A percentile compares a stretch with the other conserved stretches of the same genome.
These are phyloP conservation scores for Acronicta psi DNA, from an alignment of 2,888 invertebrate genomes.

Conservation along the genomic window DNA sequence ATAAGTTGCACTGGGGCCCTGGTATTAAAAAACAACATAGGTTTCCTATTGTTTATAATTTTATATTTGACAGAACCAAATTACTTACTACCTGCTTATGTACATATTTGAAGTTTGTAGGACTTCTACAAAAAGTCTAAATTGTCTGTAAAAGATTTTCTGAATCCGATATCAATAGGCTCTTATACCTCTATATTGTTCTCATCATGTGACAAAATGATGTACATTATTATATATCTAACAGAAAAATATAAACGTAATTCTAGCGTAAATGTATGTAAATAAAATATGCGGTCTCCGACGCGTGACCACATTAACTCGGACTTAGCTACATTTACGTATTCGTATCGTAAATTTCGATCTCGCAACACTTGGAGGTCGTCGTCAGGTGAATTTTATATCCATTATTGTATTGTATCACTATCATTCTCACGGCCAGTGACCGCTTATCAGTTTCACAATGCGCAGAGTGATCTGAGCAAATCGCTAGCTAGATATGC, in stretches of 20 bases:
- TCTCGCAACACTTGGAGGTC: slow-evolving; percentile 27
- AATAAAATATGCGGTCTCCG: slow-evolving; percentile 2
- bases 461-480: not conserved
- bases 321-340: slow-evolving; percentile 15
- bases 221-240: not conserved
- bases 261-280: not conserved
- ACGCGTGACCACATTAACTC: slow-evolving; percentile 24
- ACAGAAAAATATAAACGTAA: not conserved
- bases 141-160: too few relatives aligned
- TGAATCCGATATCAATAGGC: not conserved
- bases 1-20: too few relatives aligned
- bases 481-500: not conserved
- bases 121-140: too few relatives aligned
- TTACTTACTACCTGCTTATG: too few relatives aligned
- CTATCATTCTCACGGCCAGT: slow-evolving; percentile 39
- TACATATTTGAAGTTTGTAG: too few relatives aligned
- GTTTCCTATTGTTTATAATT: too few relatives aligned
- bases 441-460: slow-evolving; percentile 39
- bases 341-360: slow-evolving; percentile 36
- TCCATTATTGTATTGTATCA: slow-evolving; percentile 14
- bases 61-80: too few relatives aligned
- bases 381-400: slow-evolving; percentile 36
- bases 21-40: too few relatives aligned
- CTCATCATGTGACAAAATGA: not conserved
- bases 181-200: not conserved